Evolutionary conservation across 2,797 vertebrate genomes (phyloP), one percentile per base, ranked within the genome.

Genomic region (Pangasius larnaudii): DNA sequence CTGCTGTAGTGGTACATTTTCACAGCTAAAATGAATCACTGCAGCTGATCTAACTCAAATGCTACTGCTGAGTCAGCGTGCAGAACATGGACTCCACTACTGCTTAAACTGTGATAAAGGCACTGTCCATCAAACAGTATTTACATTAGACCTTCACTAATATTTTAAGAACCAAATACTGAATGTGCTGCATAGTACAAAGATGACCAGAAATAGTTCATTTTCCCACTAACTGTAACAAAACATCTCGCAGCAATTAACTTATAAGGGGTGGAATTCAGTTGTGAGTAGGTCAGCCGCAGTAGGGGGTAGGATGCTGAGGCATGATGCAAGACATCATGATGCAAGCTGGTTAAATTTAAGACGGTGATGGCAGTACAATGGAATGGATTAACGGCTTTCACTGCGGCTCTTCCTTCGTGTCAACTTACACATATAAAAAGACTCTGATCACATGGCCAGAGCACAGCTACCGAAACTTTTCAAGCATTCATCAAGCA

Each of bases 341-440:
- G 86, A 84, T 85, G 89, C 90, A 89, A 85, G 86, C 77, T 61
- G 89, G 87, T 90, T 90, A 81, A 46, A 90, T 93, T 92, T 93
- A 93, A 93, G 78, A 79, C 71, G 58, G 72, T 87, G 90, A 91
- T 91, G 91, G 90, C 90, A 91, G 90, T 92, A 92, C 92, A 94
- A 94, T 91, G 92, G 93, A 94, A 94, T 85, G 89, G 91, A 94
- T 92, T 85, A 93, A 90, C 87, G 30, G 92, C 92, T 91, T 89
- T 91, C 90, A 88, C 92, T 90, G 91, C 92, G 82, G 89, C 91
- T 92, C 92, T 91, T 92, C 91, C 94, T 71, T 93, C 92, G 80
- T 92, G 90, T 95, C 94, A 89, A n/a, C 71, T 96, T 96, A 91
- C 94, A 91, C 89, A 93, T 92, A 93, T 93, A 95, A 94, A 95